Evolutionary conservation across 2,113 vertebrate species (phyloP).

Genomic region (Trochalopteron elliotii): DNA sequence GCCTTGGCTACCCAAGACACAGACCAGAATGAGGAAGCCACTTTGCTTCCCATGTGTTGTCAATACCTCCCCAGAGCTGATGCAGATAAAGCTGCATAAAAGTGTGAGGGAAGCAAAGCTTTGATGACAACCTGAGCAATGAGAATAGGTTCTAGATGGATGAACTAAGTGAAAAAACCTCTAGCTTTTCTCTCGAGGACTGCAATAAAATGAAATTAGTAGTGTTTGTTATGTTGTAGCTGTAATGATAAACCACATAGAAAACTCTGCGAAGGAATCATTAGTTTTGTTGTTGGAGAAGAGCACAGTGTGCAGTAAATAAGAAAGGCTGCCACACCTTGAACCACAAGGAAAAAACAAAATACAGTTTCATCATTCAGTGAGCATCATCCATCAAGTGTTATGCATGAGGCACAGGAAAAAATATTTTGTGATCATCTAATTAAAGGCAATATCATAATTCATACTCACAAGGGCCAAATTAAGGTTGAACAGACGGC

Average conservation of each 20-base stretch:
- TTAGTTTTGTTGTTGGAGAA: not conserved
- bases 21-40: not conserved
- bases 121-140: not conserved
- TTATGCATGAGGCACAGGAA: not conserved
- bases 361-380: slow-evolving; percentile 19
- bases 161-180: not conserved
- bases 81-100: not conserved
- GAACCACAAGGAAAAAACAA: not conserved
- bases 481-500: not conserved
- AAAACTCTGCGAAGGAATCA: not conserved
- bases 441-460: slow-evolving; percentile 36
- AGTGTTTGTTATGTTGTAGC: not conserved
- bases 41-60: not conserved
- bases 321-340: slow-evolving; percentile 40
- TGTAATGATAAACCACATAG: not conserved
- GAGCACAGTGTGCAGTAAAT: not conserved
- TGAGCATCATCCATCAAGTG: not conserved
- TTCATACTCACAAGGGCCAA: slow-evolving; percentile 23
- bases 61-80: not conserved
- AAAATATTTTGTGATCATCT: slow-evolving; percentile 32
- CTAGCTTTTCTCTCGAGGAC: not conserved
- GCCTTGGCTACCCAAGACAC: not conserved
- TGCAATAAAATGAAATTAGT: slow-evolving; percentile 1
- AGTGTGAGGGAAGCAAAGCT: not conserved
- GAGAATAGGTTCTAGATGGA: not conserved